A percentile compares a stretch with the other conserved stretches of the same genome.
Evolutionary conservation across 2,888 invertebrate genomes (phyloP).

Genomic region (Drosophila colorata): DNA sequence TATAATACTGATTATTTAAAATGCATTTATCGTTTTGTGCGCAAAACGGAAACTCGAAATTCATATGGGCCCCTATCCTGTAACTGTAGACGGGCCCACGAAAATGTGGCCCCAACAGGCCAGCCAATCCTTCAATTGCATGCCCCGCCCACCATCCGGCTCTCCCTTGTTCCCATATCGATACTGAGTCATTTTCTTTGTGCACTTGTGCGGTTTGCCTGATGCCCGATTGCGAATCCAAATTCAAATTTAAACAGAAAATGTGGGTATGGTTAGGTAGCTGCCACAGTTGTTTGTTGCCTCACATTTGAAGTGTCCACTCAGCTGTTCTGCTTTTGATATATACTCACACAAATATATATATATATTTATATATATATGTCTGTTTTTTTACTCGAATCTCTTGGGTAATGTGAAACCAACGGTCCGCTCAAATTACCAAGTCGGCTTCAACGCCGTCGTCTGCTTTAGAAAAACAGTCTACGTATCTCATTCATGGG

Average conservation of each 20-base stretch:
- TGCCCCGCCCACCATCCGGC: background rate
- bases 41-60: conserved; percentile 55
- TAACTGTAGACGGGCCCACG: conserved; percentile 28
- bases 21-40: conserved; percentile 53
- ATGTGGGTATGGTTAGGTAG: conserved; percentile 24
- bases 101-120: conserved; percentile 3
- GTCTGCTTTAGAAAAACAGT: conserved; percentile 50
- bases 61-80: conserved; percentile 48
- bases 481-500: conserved; percentile 55
- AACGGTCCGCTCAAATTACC: conserved; percentile 65
- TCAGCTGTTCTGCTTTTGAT: conserved; percentile 64
- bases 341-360: background rate
- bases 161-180: conserved; percentile 13
- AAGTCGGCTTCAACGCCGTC: conserved; percentile 37
- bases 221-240: conserved; percentile 27
- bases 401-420: conserved; percentile 52
- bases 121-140: conserved; percentile 10
- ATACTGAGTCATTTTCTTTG: conserved; percentile 71
- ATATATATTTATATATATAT: background rate
- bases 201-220: conserved; percentile 72
- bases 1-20: conserved; percentile 48
- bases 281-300: conserved; percentile 27
- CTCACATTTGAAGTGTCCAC: conserved; percentile 65
- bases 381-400: conserved; percentile 8
- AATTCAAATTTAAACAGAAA: conserved; percentile 30